Conservation (phyloP, 2,797 vertebrate genomes). For the Leuciscus waleckii region DNA sequence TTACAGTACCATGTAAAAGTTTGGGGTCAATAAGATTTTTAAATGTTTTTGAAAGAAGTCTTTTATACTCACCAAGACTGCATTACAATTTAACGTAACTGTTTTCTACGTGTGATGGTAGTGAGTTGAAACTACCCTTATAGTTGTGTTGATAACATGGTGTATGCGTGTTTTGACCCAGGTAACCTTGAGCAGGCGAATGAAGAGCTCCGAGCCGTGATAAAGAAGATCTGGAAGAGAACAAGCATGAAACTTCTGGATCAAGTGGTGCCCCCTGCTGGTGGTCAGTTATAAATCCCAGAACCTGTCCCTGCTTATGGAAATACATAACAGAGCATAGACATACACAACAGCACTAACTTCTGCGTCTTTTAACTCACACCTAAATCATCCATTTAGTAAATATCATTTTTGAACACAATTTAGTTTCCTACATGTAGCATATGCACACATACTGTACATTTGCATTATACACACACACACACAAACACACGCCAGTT, state of each 20-base stretch:
- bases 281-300: slow-evolving; percentile 88
- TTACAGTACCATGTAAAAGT: not conserved
- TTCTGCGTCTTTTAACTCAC: not conserved
- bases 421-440: not conserved
- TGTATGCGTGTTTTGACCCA: slow-evolving; percentile 66
- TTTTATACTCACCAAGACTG: not conserved
- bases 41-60: not conserved
- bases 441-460: slow-evolving; percentile 4
- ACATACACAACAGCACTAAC: slow-evolving; percentile 44
- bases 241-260: slow-evolving; percentile 99
- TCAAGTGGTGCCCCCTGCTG: slow-evolving; percentile 98
- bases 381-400: not conserved
- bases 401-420: not conserved
- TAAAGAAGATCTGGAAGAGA: slow-evolving; percentile 99
- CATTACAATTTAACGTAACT: not conserved
- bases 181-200: slow-evolving; percentile 99
- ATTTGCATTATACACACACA: slow-evolving; percentile 1
- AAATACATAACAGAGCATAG: slow-evolving; percentile 41
- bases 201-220: slow-evolving; percentile 97
- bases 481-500: slow-evolving; percentile 8
- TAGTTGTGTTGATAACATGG: not conserved
- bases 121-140: not conserved
- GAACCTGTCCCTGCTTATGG: slow-evolving; percentile 32
- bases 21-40: not conserved
- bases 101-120: not conserved